phyloP scores from a whole-genome alignment of 2,797 vertebrate species.

The Ctenochaetus hawaiiensis region DNA sequence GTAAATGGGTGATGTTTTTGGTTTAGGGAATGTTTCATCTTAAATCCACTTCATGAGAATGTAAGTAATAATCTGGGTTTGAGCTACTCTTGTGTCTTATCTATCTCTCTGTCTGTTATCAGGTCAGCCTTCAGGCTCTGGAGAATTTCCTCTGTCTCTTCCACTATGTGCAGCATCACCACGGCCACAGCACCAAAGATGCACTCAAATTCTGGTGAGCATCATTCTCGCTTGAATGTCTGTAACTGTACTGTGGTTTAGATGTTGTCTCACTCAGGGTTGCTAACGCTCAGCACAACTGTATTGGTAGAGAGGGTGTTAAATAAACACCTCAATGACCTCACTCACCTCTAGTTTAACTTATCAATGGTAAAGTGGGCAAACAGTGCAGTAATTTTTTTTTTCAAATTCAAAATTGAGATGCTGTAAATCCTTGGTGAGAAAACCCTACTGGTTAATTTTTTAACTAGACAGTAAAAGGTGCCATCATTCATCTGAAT shows the following conservation, averaged over 20 bases:
- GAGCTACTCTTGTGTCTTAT: conserved; percentile 23
- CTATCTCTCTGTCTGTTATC: conserved; percentile 48
- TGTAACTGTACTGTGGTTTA: background rate
- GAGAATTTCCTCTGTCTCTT: conserved; percentile 88
- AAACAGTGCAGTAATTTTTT: background rate
- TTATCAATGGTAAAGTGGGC: background rate
- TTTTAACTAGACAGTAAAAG: background rate
- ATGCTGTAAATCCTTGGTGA: background rate
- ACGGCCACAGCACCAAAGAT: conserved; percentile 73
- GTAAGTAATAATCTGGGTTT: conserved; percentile 1
- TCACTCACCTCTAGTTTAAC: background rate
- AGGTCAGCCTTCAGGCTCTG: conserved; percentile 87
- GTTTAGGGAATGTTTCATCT: conserved; percentile 18
- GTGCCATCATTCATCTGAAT: background rate
- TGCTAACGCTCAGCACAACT: background rate
- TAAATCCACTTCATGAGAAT: background rate
- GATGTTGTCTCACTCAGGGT: background rate
- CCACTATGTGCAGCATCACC: conserved; percentile 83
- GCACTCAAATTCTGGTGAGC: conserved; percentile 87
- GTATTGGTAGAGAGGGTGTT: background rate
- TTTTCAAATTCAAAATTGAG: background rate
- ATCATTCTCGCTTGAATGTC: background rate
- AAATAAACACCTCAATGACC: background rate
- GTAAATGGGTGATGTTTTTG: conserved; percentile 18
- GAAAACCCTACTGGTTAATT: background rate